Evolutionary conservation across 2,888 invertebrate species (phyloP).

Genomic region (Ormia ochracea): DNA sequence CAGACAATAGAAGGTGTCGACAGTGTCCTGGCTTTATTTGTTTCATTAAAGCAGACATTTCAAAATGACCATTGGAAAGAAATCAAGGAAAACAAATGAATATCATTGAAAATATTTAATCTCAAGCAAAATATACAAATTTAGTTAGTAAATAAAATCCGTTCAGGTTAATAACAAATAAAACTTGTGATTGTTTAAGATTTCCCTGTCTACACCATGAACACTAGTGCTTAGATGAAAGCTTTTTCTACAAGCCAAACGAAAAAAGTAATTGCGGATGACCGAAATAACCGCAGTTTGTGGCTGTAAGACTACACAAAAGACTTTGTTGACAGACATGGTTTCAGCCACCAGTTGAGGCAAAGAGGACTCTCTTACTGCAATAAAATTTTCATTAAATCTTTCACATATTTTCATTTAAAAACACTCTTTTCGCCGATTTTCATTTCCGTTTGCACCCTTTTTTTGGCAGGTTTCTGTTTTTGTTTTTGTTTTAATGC

Average conservation of each 20-base stretch:
- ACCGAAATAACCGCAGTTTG: conserved; percentile 46
- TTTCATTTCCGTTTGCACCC: neutral
- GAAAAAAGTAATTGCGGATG: conserved; percentile 12
- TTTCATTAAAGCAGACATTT: conserved; percentile 27
- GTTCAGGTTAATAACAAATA: neutral
- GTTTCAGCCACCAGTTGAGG: conserved; percentile 1
- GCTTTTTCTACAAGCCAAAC: neutral
- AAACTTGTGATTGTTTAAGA: neutral
- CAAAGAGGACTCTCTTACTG: neutral
- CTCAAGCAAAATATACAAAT: neutral
- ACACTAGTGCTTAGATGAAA: neutral
- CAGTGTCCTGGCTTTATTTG: conserved; percentile 4
- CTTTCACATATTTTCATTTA: conserved; percentile 5
- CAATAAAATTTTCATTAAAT: conserved; percentile 26
- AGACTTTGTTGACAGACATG: conserved; percentile 6
- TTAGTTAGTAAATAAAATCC: neutral
- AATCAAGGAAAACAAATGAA: too few relatives aligned
- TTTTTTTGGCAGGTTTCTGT: too few relatives aligned
- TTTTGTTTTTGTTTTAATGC: neutral
- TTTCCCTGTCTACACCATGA: neutral
- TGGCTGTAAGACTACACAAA: conserved; percentile 26
- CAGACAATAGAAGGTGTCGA: conserved; percentile 34
- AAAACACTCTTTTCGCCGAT: neutral
- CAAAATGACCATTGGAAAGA: conserved; percentile 28
- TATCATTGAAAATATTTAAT: too few relatives aligned